Evolutionary conservation across 2,888 invertebrate species (phyloP).

Genomic region (Danaus chrysippus): DNA sequence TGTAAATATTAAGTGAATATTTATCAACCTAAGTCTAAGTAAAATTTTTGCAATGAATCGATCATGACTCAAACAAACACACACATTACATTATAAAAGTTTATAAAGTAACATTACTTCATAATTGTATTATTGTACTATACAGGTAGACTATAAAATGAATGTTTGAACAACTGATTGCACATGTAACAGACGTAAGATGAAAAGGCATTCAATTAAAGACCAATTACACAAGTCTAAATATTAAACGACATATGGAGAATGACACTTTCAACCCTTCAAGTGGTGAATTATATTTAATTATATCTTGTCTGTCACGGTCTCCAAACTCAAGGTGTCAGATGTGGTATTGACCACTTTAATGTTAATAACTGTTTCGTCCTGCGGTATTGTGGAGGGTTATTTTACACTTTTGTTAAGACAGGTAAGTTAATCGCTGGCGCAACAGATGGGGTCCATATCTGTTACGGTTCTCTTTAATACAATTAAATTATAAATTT

Average conservation of each 20-base stretch:
- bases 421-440: conserved; percentile 39
- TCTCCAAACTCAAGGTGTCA: conserved; percentile 61
- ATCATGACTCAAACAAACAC: too few species aligned
- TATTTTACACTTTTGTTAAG: conserved; percentile 50
- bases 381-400: conserved; percentile 53
- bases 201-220: conserved; percentile 27
- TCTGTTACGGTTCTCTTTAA: conserved; percentile 13
- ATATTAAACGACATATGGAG: conserved; percentile 57
- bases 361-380: conserved; percentile 45
- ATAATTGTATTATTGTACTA: not conserved
- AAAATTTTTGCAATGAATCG: too few species aligned
- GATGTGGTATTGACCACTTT: conserved; percentile 73
- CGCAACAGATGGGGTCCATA: conserved; percentile 35
- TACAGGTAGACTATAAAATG: not conserved
- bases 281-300: conserved; percentile 68
- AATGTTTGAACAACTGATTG: conserved; percentile 11
- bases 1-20: too few species aligned
- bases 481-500: too few species aligned
- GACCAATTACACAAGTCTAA: conserved; percentile 24
- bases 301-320: conserved; percentile 64
- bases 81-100: too few species aligned
- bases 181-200: conserved; percentile 19
- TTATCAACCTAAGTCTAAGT: too few species aligned
- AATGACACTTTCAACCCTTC: conserved; percentile 59
- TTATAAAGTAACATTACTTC: too few species aligned